Conservation (phyloP, 1,140 invertebrate species). For the Zaprionus lachaisei region DNA sequence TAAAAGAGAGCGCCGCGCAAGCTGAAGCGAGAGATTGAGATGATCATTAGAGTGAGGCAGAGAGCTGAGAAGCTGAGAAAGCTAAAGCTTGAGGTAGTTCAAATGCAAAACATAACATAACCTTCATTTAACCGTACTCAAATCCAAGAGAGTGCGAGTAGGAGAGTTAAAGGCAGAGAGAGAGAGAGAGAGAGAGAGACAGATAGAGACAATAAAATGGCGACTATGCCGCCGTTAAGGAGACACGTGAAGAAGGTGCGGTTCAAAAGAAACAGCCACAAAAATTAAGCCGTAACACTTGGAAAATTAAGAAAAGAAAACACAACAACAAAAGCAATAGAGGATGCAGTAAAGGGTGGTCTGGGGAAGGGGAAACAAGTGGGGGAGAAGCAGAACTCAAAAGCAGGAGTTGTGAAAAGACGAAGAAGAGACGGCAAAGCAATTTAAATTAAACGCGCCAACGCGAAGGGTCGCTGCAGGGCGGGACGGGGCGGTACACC, state of each 20-base stretch:
- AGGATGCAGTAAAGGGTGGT: not conserved
- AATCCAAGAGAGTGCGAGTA: constrained; percentile 6
- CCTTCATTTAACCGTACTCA: not conserved
- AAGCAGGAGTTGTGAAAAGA: constrained; percentile 22
- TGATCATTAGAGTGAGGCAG: not conserved
- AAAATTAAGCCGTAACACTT: constrained; percentile 41
- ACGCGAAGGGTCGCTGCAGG: constrained; percentile 28
- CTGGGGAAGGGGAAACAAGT: not conserved
- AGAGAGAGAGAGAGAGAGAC: constrained; percentile 21
- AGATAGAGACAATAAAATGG: constrained; percentile 29
- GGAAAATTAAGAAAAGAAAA: constrained; percentile 23
- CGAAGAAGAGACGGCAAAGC: constrained; percentile 50
- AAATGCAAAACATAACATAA: constrained; percentile 17
- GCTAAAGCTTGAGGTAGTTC: not conserved
- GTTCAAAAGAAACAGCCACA: constrained; percentile 42
- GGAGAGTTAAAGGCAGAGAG: constrained; percentile 20
- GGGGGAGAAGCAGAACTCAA: constrained; percentile 20
- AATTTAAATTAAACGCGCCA: constrained; percentile 75
- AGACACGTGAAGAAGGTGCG: constrained; percentile 39
- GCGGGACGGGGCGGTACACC: constrained; percentile 12
- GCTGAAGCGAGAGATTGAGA: not conserved
- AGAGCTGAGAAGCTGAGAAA: not conserved
- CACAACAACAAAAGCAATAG: constrained; percentile 17
- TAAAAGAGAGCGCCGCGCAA: not conserved
- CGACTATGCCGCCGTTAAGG: constrained; percentile 40